Base-by-base conservation (phyloP, 2,797 vertebrate genomes). In the Malacoctenus gilli region DNA sequence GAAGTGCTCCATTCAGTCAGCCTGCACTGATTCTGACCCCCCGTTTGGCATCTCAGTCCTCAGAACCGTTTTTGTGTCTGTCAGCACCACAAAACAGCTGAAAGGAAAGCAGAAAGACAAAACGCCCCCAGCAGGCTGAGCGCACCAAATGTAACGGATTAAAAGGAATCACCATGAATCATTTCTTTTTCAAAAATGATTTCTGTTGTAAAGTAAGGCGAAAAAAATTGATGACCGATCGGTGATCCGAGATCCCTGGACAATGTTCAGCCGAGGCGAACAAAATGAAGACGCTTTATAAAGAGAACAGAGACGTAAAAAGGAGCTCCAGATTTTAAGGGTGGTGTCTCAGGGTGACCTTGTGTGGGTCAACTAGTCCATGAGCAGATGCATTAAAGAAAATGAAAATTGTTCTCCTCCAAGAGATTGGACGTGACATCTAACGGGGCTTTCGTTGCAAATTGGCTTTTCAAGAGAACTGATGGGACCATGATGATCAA, bases 21-120 rank as follows among this genome's bases (percentile, higher is more conserved):
- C 55, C 39, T 34, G 48, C 18, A 16, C 8, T 12, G 30, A 39
- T n/a, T 23, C 20, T n/a, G 20, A 14, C 39, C 20, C 44, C n/a
- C 28, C 30, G 4, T 3, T 53, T 12, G 13, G 25, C 10, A n/a
- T 50, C 19, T 56, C 21, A 56, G 39, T 22, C 46, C 21, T 25
- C 16, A 40, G 18, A 52, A 41, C n/a, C 47, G 25, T 18, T 14
- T 32, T 58, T 47, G 31, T 39, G 25, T 35, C 34, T 59, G 20
- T 59, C 55, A 44, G 68, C 28, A 15, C 23, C 25, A 52, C 35
- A 13, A 40, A 48, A 8, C 19, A 40, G 41, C 21, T 36, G 13
- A 31, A 32, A 32, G 12, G 21, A 42, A 23, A 65, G 19, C 1
- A 0, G 10, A 19, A 30, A 38, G 28, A 53, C 31, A 40, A 64